A percentile compares a stretch with the other conserved stretches of the same genome.
Evolutionary conservation across 2,888 invertebrate genomes (phyloP).

Genomic region (Sussaba pulchella): DNA sequence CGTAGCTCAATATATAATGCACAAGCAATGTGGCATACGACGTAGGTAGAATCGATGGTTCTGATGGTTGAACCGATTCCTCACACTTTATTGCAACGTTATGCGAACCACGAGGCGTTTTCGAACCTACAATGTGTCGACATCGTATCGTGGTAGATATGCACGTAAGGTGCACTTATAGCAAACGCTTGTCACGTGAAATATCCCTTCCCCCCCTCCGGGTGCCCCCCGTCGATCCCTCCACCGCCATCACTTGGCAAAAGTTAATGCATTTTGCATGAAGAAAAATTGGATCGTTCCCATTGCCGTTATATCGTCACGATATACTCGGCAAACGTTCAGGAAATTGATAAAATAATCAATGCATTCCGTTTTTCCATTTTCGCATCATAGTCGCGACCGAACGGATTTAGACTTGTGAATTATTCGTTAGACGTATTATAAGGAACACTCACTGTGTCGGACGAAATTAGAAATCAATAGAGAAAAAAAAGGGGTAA

Average conservation of each 20-base stretch:
- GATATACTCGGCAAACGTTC: background rate
- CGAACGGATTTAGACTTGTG: too few species aligned
- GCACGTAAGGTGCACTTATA: conserved; percentile 10
- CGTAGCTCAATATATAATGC: conserved; percentile 54
- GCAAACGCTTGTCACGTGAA: conserved; percentile 8
- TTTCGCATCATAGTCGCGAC: too few species aligned
- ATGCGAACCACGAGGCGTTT: background rate
- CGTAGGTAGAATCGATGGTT: conserved; percentile 53
- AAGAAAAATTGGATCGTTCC: conserved; percentile 22
- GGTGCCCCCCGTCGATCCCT: too few species aligned
- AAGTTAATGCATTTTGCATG: background rate
- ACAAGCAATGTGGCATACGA: conserved; percentile 40
- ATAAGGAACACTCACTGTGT: too few species aligned
- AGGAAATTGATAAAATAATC: conserved; percentile 1
- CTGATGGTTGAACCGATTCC: conserved; percentile 55
- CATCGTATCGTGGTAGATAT: conserved; percentile 14
- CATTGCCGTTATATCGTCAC: background rate
- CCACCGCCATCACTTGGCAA: too few species aligned
- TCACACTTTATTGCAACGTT: conserved; percentile 47
- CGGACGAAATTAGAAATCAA: too few species aligned
- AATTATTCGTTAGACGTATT: too few species aligned
- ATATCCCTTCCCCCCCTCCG: conserved; percentile 8
- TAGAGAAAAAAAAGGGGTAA: too few species aligned
- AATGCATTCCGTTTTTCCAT: background rate
- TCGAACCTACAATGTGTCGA: conserved; percentile 54